Percentiles rank a stretch among this genome's conserved stretches.
Evolutionary conservation across 2,113 vertebrate genomes (phyloP).

Genomic region (Cygnus atratus): DNA sequence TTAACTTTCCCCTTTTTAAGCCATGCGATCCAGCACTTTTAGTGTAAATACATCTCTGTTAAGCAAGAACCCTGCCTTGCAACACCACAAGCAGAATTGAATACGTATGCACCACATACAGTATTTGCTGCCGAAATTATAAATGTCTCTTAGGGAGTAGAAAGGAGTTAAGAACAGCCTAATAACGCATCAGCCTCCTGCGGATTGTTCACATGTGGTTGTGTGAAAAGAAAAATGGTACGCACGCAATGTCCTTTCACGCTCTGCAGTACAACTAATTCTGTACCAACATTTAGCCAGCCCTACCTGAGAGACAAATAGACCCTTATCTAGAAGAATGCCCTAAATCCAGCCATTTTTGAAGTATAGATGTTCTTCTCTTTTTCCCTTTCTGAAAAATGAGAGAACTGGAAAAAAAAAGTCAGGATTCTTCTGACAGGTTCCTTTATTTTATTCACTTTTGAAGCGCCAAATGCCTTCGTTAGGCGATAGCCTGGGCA

Average conservation of each 20-base stretch:
- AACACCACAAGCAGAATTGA: neutral
- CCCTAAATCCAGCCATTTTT: neutral
- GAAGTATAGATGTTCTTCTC: neutral
- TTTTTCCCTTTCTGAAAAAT: neutral
- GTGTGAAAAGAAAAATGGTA: neutral
- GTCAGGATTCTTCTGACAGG: neutral
- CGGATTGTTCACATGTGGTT: neutral
- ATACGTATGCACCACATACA: fast-evolving
- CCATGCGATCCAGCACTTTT: neutral
- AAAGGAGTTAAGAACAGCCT: constrained; percentile 12
- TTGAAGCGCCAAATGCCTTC: neutral
- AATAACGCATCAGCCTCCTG: neutral
- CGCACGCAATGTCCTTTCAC: neutral
- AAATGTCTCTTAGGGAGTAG: neutral
- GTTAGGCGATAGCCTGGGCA: neutral
- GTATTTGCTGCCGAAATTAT: neutral
- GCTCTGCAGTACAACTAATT: constrained; percentile 12
- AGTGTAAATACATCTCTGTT: neutral
- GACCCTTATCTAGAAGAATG: neutral
- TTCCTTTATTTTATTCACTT: constrained; percentile 39
- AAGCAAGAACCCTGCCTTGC: neutral
- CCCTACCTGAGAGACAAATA: neutral
- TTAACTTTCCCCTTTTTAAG: neutral
- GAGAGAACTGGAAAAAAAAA: neutral
- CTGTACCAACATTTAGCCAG: neutral